phyloP scores from a whole-genome alignment of 2,888 invertebrate genomes.

The Caenorhabditis wallacei region DNA sequence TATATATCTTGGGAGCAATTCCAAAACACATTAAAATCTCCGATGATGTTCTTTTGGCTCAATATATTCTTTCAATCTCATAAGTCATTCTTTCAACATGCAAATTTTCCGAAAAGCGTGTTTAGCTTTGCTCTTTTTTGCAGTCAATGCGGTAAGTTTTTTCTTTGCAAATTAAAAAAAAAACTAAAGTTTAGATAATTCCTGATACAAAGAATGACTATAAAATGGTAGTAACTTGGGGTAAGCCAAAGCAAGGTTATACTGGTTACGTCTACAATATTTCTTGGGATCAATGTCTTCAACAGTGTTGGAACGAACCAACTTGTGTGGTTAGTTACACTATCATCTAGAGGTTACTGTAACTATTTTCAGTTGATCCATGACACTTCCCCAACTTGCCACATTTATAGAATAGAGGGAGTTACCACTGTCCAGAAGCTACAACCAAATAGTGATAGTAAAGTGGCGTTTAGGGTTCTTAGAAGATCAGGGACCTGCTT shows the following conservation, averaged over 20 bases:
- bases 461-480: neutral
- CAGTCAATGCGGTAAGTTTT: neutral
- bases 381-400: conserved; percentile 16
- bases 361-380: conserved; percentile 5
- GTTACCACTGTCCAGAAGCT: conserved; percentile 1
- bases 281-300: neutral
- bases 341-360: too few relatives aligned
- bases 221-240: conserved; percentile 27
- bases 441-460: neutral
- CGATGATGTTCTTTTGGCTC: too few relatives aligned
- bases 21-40: too few relatives aligned
- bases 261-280: too few relatives aligned
- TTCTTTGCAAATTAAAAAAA: too few relatives aligned
- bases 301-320: conserved; percentile 1
- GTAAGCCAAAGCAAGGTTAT: neutral
- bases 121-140: neutral
- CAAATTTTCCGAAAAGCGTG: too few relatives aligned
- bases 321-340: conserved; percentile 2
- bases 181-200: neutral
- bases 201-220: conserved; percentile 3
- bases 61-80: too few relatives aligned
- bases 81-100: neutral
- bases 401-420: neutral
- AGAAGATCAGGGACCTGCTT: neutral
- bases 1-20: too few relatives aligned